A percentile compares a stretch with the other conserved stretches of the same genome.
Conservation (phyloP, 2,113 vertebrate genomes). For the Protomyctophum bolini region DNA sequence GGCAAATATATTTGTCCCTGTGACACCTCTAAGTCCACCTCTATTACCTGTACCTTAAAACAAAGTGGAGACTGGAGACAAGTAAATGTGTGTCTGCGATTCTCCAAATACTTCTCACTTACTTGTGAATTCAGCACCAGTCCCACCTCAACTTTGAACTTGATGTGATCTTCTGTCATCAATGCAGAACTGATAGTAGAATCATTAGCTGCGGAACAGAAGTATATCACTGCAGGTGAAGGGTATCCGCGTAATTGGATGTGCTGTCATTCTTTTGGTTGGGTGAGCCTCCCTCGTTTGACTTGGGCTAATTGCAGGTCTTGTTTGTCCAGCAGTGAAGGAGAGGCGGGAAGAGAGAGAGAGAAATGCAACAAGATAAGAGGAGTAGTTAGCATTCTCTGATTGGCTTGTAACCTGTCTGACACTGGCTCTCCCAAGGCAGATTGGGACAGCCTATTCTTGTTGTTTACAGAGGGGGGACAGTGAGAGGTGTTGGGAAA, state of each 20-base stretch:
- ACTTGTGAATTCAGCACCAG: slow-evolving; percentile 18
- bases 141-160: slow-evolving; percentile 5
- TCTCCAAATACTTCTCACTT: slow-evolving; percentile 23
- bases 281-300: slow-evolving; percentile 29
- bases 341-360: not conserved
- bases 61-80: not conserved
- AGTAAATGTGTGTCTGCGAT: slow-evolving; percentile 22
- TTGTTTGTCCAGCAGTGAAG: slow-evolving; percentile 21
- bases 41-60: too few species aligned
- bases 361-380: too few species aligned
- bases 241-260: slow-evolving; percentile 28
- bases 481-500: slow-evolving; percentile 18
- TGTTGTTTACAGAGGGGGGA: slow-evolving; percentile 7
- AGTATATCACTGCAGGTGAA: slow-evolving; percentile 26
- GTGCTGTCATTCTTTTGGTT: slow-evolving; percentile 34
- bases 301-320: slow-evolving; percentile 45
- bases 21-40: too few species aligned
- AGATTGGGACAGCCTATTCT: slow-evolving; percentile 28
- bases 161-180: slow-evolving; percentile 31
- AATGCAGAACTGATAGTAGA: slow-evolving; percentile 24
- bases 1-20: not conserved
- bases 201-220: slow-evolving; percentile 32
- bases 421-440: slow-evolving; percentile 15
- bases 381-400: slow-evolving; percentile 14
- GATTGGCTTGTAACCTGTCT: slow-evolving; percentile 35